Evolutionary conservation across 2,888 invertebrate genomes (phyloP).

Genomic region (Chymomyza amoena): DNA sequence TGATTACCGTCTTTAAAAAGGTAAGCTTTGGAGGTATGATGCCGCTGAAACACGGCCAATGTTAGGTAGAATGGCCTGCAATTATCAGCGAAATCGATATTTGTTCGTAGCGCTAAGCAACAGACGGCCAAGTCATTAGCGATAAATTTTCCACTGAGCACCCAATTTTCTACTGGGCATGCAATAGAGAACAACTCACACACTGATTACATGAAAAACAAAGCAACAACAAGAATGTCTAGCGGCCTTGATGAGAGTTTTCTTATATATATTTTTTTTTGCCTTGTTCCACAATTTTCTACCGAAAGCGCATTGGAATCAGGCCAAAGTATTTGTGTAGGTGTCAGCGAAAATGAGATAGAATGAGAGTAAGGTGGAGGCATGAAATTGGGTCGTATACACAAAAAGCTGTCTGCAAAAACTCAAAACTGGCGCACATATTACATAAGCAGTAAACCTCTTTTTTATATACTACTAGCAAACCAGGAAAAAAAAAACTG

Average conservation of each 20-base stretch:
- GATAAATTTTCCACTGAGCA: background rate
- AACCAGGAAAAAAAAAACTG: conserved; percentile 6
- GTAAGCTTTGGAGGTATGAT: no score
- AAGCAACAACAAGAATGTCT: conserved; percentile 48
- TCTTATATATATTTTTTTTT: background rate
- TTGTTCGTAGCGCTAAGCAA: no score
- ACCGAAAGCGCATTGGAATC: conserved; percentile 57
- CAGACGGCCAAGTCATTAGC: background rate
- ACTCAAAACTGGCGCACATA: conserved; percentile 13
- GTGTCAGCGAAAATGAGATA: conserved; percentile 1
- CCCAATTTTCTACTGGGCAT: conserved; percentile 1
- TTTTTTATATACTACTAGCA: conserved; percentile 4
- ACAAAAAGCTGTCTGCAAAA: conserved; percentile 9
- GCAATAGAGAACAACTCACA: background rate
- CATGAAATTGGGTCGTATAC: conserved; percentile 41
- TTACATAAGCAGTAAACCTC: conserved; percentile 51
- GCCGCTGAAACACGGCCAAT: no score
- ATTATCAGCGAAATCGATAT: no score
- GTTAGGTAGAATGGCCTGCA: no score
- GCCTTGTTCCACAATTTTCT: conserved; percentile 31
- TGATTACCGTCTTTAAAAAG: no score
- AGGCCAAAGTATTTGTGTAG: conserved; percentile 44
- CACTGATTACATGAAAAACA: conserved; percentile 30
- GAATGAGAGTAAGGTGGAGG: conserved; percentile 20
- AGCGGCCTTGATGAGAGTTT: conserved; percentile 53